phyloP scores from a whole-genome alignment of 2,888 invertebrate genomes.

The Acanthopleura granulata region DNA sequence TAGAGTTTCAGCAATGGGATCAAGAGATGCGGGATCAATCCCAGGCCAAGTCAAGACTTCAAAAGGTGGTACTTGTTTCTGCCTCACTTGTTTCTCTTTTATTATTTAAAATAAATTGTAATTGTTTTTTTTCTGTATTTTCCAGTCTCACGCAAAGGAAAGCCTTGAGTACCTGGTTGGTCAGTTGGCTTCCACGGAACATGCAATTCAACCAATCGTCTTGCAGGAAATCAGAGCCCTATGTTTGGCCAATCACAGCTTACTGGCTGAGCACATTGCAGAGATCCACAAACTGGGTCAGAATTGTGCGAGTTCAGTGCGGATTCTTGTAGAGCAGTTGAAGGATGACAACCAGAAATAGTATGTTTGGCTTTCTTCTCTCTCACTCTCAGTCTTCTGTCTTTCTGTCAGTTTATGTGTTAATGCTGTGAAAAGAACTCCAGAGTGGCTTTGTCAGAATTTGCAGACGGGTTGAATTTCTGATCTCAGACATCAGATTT shows the following conservation, averaged over 20 bases:
- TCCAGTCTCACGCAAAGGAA: constrained; percentile 83
- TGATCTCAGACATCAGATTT: too few relatives aligned
- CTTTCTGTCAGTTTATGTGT: too few relatives aligned
- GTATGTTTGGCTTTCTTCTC: constrained; percentile 36
- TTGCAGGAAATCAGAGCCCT: constrained; percentile 85
- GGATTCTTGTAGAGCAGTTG: constrained; percentile 69
- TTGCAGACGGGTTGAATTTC: too few relatives aligned
- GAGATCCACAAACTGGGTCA: constrained; percentile 78
- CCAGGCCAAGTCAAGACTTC: too few relatives aligned
- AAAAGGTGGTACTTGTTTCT: too few relatives aligned
- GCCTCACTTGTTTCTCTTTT: too few relatives aligned
- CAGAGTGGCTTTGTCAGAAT: too few relatives aligned
- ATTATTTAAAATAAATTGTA: too few relatives aligned
- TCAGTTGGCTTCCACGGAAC: constrained; percentile 80
- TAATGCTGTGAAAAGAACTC: too few relatives aligned
- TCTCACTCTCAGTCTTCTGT: too few relatives aligned
- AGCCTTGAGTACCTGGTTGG: constrained; percentile 86
- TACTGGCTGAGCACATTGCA: constrained; percentile 83
- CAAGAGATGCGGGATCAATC: too few relatives aligned
- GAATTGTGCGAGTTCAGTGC: constrained; percentile 64
- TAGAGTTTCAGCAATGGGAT: too few relatives aligned
- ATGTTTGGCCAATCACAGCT: constrained; percentile 83
- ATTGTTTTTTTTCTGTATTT: constrained; percentile 22
- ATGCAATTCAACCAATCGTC: constrained; percentile 81
- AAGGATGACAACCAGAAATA: constrained; percentile 63